These are phyloP conservation scores for Nesometra sesokonis DNA, from an alignment of 35 echinoderm and acorn worm species.

Conservation along the genomic window DNA sequence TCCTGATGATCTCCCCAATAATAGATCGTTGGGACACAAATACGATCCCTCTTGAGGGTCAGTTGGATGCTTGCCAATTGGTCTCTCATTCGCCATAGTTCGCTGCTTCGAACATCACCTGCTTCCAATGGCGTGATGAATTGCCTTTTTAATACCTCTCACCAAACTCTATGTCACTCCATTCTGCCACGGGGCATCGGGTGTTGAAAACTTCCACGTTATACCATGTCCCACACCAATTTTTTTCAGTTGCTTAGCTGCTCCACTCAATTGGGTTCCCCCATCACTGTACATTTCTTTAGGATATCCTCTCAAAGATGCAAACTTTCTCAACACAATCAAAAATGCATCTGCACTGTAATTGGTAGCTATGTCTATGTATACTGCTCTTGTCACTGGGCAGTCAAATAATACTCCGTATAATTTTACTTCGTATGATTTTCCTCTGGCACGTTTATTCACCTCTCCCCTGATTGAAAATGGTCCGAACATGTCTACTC, in stretches of 20 bases:
- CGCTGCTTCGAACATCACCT: constrained; percentile 6
- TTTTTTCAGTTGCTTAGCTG: background rate
- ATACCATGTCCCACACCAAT: background rate
- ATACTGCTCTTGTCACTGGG: constrained; percentile 10
- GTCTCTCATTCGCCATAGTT: background rate
- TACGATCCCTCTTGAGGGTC: constrained; percentile 18
- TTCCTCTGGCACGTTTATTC: constrained; percentile 5
- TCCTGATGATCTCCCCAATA: constrained; percentile 20
- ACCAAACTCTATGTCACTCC: constrained; percentile 1
- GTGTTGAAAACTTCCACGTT: constrained; percentile 12
- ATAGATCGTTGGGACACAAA: constrained; percentile 29
- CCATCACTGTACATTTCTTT: constrained; percentile 5
- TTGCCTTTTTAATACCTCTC: background rate
- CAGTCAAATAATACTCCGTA: constrained; percentile 23
- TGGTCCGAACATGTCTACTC: constrained; percentile 8
- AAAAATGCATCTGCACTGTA: constrained; percentile 1
- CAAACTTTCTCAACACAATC: background rate
- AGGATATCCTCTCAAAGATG: background rate
- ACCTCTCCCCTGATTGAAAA: background rate
- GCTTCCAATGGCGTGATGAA: background rate
- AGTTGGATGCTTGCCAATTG: background rate
- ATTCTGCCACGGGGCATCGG: constrained; percentile 14
- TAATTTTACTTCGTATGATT: too few species aligned
- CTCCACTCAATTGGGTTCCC: background rate
- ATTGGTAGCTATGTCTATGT: background rate